Base-by-base conservation (phyloP, 2,113 vertebrate species). In the Benitochromis conjunctus region DNA sequence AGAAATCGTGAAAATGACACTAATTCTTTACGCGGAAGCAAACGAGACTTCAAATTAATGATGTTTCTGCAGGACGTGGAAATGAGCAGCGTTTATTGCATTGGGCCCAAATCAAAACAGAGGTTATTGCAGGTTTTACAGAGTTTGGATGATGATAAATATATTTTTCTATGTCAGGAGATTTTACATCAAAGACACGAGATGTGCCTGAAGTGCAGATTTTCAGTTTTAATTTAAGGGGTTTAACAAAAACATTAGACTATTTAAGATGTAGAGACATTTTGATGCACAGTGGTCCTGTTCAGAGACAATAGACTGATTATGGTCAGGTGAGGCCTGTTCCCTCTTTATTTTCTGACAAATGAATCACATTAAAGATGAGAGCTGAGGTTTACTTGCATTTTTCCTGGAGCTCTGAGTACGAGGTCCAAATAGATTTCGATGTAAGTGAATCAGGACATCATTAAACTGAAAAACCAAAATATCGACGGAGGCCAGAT, bases 391-490 rank as follows among this genome's bases (percentile, higher is more conserved):
- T 43, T 16, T 71, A 46, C 10, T 3, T 71, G 14, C 66, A 71
- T 48, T 24, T 71, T 74, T 29, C 24, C 41, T 48, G 41, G 0
- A 69, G n/a, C 19, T 24, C 7, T 69, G 60, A 64, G 3, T 64
- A 18, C 1, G 0, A 71, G 13, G 13, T 46, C 66, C 66, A 69
- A 41, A 9, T 0, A 41, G 62, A 13, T 38, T 66, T 21, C 0
- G 6, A 69, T 9, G 62, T 41, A 26, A 46, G 64, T 10, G 12
- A 69, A 2, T n/a, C n/a, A 69, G 36, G n/a, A 21, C 4, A 1
- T 66, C 36, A 5, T 43, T 14, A 69, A 38, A 46, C 14, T 29
- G 66, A 48, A 74, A 74, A 3, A 46, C 1, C 41, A 46, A 69
- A 41, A 43, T 24, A 24, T 43, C 1, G 4, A 69, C 51, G 1